Conservation (phyloP, 2,797 vertebrate species). For the Cirrhinus molitorella region DNA sequence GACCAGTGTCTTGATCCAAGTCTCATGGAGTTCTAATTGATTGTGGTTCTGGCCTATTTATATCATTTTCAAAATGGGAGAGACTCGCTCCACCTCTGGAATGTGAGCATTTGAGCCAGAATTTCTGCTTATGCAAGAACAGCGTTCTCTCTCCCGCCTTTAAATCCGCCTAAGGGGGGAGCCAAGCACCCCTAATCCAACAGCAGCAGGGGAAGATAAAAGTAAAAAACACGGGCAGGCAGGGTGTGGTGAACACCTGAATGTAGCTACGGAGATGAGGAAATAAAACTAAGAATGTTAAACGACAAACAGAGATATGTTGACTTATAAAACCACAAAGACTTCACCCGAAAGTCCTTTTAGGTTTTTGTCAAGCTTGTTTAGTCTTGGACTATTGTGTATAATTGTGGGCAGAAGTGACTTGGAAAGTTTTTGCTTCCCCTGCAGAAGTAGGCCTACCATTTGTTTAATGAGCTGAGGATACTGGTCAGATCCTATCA, state of each 20-base stretch:
- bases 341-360: not conserved
- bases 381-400: not conserved
- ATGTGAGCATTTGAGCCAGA: conserved; percentile 39
- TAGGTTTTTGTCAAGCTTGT: not conserved
- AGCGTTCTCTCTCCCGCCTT: conserved; percentile 1
- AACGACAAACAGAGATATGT: conserved; percentile 18
- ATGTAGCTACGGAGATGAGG: conserved; percentile 9
- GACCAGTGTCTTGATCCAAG: not conserved
- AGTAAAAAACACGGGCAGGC: conserved; percentile 39
- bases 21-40: conserved; percentile 21
- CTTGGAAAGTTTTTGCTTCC: not conserved
- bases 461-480: conserved; percentile 4
- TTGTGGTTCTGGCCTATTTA: conserved; percentile 42
- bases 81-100: conserved; percentile 32
- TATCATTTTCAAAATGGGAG: conserved; percentile 9
- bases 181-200: conserved; percentile 11
- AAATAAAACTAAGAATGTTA: conserved; percentile 2
- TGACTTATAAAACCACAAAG: not conserved
- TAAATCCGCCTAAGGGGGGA: conserved; percentile 14
- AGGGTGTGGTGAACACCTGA: conserved; percentile 53
- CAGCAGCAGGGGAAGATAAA: conserved; percentile 24
- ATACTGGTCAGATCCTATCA: conserved; percentile 11
- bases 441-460: not conserved
- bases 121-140: conserved; percentile 53
- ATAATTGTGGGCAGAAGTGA: not conserved